Evolutionary conservation across 2,888 invertebrate species (phyloP).

Genomic region (Protophormia terraenovae): DNA sequence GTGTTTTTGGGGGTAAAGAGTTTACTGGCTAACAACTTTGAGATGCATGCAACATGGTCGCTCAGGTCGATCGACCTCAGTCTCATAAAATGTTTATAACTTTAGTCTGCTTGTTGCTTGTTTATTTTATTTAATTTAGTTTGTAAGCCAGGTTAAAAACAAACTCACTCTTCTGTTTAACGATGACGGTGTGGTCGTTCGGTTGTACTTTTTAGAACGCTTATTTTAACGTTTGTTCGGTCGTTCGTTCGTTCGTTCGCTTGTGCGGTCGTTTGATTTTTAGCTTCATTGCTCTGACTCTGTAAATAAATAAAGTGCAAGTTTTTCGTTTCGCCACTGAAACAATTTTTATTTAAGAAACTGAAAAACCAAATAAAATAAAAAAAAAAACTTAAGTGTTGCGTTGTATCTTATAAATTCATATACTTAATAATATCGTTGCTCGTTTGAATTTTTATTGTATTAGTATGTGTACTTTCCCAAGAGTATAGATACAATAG

Average conservation of each 20-base stretch:
- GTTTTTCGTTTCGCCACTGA: constrained; percentile 53
- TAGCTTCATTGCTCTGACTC: constrained; percentile 45
- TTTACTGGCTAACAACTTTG: constrained; percentile 58
- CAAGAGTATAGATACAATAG: constrained; percentile 72
- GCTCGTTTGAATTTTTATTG: constrained; percentile 34
- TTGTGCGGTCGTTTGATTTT: constrained; percentile 54
- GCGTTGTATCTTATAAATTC: constrained; percentile 40
- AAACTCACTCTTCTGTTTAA: constrained; percentile 62
- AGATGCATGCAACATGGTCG: constrained; percentile 62
- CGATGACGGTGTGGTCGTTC: constrained; percentile 64
- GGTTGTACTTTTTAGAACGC: constrained; percentile 66
- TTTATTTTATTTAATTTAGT: no score
- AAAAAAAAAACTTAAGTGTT: constrained; percentile 55
- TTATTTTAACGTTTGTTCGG: constrained; percentile 13
- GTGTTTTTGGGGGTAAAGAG: constrained; percentile 56
- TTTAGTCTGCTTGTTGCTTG: constrained; percentile 26
- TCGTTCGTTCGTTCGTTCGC: constrained; percentile 5
- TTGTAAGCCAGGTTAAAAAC: constrained; percentile 53
- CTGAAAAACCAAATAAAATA: constrained; percentile 6
- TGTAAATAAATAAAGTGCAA: constrained; percentile 62
- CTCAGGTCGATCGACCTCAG: constrained; percentile 64
- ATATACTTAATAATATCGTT: neutral
- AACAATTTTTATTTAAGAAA: constrained; percentile 56
- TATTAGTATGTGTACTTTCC: constrained; percentile 66
- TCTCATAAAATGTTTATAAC: constrained; percentile 12